Evolutionary conservation across 1,140 invertebrate genomes (phyloP), one percentile per base, ranked within the genome.

Genomic region (Drosophila kurseongensis): DNA sequence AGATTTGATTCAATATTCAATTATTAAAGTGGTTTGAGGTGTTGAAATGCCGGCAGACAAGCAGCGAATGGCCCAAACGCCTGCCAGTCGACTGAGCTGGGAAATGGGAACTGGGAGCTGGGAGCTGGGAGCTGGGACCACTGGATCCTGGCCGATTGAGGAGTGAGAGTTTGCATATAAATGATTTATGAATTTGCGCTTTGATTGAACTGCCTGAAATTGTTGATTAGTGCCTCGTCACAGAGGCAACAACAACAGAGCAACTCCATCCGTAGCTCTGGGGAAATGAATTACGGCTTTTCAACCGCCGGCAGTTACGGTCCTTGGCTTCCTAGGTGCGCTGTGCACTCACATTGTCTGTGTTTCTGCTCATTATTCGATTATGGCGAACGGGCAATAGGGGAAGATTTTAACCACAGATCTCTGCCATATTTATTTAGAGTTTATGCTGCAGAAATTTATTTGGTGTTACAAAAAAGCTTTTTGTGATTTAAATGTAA

Each of bases 1-100:
- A 88, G 83, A 89, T 88, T 88, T 88, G 83, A 88, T 88, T 88
- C 83, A 83, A 80, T 88, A 88, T 88, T 88, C 84, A 88, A 88
- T 88, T 88, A 88, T 88, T 88, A 77, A 89, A 83, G 75, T 89
- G 85, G 83, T 88, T 88, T 89, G 83, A 88, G 83, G 83, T 88
- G 83, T 88, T 77, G 84, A 88, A 88, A 83, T 83, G 79, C 79
- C 60, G 52, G 60, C 75, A 75, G 82, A 78, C 80, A 86, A 71
- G 40, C 72, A 57, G 45, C 50, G 59, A 55, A 29, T 41, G 44
- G 44, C 56, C 56, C 61, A 44, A 45, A 35, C 35, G 50, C 52
- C 55, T 36, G 60, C 41, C 48, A 73, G 52, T 44, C 36, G 27
- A 48, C 45, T 9, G 55, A 59, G 13, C 62, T 38, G 42, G 32